Evolutionary conservation across 2,113 vertebrate genomes (phyloP).

Genomic region (Cromileptes altivelis): DNA sequence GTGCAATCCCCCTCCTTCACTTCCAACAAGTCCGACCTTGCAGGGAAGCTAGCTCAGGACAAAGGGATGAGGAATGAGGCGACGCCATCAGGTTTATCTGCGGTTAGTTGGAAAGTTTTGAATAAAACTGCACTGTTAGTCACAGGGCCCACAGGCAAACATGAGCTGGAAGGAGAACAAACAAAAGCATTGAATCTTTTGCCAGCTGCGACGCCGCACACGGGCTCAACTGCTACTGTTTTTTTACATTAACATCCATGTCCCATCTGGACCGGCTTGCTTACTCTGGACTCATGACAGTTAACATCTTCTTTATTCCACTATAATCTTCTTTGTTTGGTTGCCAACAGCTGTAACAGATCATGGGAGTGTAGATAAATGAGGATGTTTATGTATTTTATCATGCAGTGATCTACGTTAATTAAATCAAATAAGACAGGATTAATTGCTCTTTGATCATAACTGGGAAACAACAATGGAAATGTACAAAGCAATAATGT

Average conservation of each 20-base stretch:
- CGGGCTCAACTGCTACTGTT: slow-evolving; percentile 53
- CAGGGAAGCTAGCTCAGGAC: slow-evolving; percentile 51
- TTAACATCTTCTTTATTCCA: not conserved
- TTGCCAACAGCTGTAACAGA: not conserved
- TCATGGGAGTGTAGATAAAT: not conserved
- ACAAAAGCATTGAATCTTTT: slow-evolving; percentile 32
- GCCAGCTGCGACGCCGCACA: not conserved
- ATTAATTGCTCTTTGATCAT: not conserved
- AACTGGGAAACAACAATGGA: not conserved
- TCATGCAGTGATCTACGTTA: not conserved
- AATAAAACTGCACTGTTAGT: slow-evolving; percentile 55
- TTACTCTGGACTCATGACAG: not conserved
- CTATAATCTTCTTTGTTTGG: not conserved
- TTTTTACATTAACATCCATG: slow-evolving; percentile 30
- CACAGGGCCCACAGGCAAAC: slow-evolving; percentile 57
- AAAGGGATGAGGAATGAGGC: slow-evolving; percentile 60
- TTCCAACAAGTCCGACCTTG: slow-evolving; percentile 75
- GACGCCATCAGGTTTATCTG: slow-evolving; percentile 61
- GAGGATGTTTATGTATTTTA: not conserved
- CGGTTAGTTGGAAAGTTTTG: slow-evolving; percentile 55
- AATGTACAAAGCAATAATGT: not conserved
- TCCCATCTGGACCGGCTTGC: not conserved
- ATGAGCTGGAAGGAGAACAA: slow-evolving; percentile 70
- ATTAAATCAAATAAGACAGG: not conserved
- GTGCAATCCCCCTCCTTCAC: slow-evolving; percentile 29